phyloP scores from a whole-genome alignment of 1,140 invertebrate species.

The Steinernema khuongi region DNA sequence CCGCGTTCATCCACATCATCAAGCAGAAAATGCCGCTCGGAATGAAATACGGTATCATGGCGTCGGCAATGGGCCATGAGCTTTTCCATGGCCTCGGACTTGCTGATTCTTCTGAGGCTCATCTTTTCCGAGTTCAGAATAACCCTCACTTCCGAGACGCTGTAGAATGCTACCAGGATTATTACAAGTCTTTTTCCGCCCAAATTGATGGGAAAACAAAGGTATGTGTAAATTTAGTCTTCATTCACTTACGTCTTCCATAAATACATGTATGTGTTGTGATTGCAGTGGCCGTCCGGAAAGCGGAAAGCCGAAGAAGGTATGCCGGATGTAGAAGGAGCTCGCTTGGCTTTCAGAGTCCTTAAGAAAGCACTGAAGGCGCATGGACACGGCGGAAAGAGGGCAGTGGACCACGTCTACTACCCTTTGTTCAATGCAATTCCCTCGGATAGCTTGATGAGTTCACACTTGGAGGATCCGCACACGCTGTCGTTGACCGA shows the following conservation, averaged over 20 bases:
- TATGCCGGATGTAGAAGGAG: background rate
- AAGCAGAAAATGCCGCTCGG: background rate
- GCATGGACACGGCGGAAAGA: no score
- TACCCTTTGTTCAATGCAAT: background rate
- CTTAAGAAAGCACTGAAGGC: background rate
- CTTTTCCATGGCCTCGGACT: background rate
- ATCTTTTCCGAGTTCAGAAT: background rate
- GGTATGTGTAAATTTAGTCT: background rate
- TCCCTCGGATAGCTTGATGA: background rate
- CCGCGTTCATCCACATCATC: background rate
- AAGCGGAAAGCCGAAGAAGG: background rate
- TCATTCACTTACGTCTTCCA: no score
- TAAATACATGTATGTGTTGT: no score
- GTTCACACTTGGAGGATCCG: background rate
- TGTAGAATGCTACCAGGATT: background rate
- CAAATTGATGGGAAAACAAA: background rate
- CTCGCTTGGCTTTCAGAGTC: background rate
- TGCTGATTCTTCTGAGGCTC: background rate
- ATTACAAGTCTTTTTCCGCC: background rate
- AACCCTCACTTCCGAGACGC: background rate
- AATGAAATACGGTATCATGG: background rate
- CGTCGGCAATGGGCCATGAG: background rate
- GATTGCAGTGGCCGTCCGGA: background rate
- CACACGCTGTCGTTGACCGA: background rate
- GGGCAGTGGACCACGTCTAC: no score